Conservation (phyloP, 2,113 vertebrate genomes). For the Rhinichthys klamathensis region DNA sequence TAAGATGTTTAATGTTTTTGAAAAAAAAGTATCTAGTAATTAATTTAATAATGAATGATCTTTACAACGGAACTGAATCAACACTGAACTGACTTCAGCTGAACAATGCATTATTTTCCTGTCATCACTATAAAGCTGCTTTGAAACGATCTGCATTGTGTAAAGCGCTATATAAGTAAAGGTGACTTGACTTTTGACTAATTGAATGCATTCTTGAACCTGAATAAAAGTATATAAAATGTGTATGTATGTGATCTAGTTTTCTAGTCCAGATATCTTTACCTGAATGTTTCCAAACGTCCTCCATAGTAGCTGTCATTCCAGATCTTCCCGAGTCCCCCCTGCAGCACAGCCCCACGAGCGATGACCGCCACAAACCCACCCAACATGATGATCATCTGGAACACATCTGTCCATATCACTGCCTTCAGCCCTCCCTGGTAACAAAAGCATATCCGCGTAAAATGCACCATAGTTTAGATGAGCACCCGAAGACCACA, state of each 20-base stretch:
- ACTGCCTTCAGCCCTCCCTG: conserved; percentile 83
- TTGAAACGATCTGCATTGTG: no score
- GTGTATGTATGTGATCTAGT: background rate
- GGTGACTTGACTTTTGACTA: background rate
- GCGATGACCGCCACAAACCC: conserved; percentile 80
- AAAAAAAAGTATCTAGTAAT: no score
- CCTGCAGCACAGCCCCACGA: conserved; percentile 72
- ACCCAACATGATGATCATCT: conserved; percentile 80
- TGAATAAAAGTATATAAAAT: background rate
- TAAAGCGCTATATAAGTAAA: no score
- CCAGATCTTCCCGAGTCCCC: conserved; percentile 74
- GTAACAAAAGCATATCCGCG: background rate
- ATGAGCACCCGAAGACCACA: background rate
- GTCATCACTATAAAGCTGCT: no score
- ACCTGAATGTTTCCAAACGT: conserved; percentile 76
- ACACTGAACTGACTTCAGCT: no score
- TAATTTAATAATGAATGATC: no score
- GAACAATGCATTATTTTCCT: no score
- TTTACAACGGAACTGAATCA: no score
- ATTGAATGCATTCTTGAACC: background rate
- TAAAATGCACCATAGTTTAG: background rate
- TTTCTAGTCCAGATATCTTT: conserved; percentile 28
- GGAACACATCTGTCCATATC: conserved; percentile 82
- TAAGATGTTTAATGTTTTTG: no score
- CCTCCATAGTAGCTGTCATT: conserved; percentile 71